phyloP scores from a whole-genome alignment of 2,113 vertebrate species.

The Corydoras sp. region DNA sequence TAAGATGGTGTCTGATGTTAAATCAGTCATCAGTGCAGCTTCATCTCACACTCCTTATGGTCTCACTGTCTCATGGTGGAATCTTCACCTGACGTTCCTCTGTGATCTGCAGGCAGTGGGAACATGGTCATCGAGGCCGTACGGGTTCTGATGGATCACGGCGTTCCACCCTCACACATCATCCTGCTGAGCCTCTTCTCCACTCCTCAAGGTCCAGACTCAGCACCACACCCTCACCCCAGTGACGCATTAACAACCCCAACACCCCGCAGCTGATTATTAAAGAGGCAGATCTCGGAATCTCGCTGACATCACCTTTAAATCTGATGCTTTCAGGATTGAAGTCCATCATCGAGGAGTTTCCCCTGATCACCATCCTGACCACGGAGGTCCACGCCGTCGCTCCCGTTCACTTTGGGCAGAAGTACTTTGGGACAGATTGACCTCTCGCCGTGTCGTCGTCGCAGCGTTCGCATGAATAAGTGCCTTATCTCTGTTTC shows the following conservation, averaged over 20 bases:
- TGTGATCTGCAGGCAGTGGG: conserved; percentile 73
- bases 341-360: conserved; percentile 94
- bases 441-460: conserved; percentile 52
- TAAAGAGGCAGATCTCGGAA: too few relatives aligned
- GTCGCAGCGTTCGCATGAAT: too few relatives aligned
- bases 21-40: too few relatives aligned
- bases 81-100: conserved; percentile 8
- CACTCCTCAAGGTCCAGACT: conserved; percentile 81
- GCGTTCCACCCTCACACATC: conserved; percentile 85
- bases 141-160: conserved; percentile 87
- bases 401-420: conserved; percentile 92
- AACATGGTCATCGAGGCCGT: conserved; percentile 95
- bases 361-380: conserved; percentile 94
- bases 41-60: too few relatives aligned
- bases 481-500: too few relatives aligned
- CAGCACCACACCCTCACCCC: too few relatives aligned
- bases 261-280: too few relatives aligned
- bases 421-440: conserved; percentile 96
- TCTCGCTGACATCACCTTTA: neutral
- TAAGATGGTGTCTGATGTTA: too few relatives aligned
- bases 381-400: conserved; percentile 93
- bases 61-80: neutral
- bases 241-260: too few relatives aligned
- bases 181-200: conserved; percentile 94
- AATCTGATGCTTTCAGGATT: conserved; percentile 68